Base-by-base conservation (phyloP, 2,888 invertebrate genomes). In the Yponomeuta evonymella region DNA sequence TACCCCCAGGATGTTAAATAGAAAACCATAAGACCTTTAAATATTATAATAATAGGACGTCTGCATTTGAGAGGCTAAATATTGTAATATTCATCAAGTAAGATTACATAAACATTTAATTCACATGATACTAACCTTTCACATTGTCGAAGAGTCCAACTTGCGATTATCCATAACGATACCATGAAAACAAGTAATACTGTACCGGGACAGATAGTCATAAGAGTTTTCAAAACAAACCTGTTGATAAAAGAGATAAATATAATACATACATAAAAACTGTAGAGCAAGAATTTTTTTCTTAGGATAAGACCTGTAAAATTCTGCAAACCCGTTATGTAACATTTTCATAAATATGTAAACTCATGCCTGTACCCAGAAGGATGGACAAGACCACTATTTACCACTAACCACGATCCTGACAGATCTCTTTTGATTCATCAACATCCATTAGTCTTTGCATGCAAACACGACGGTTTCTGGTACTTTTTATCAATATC, bases 151-250 rank as follows among this genome's bases (percentile, higher is more conserved):
- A 99, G 93, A 75, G 98, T 98, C 99, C 99, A 99, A 83, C 98
- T 98, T 76, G 99, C 99, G 81, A 99, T 98, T 88, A 99, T 98
- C 99, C 99, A 99, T 75, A 99, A 93, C 10, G 99, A 98, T 76
- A 99, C 98, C 97, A 99, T 99, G 94, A 99, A 99, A 78, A 99
- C 99, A 82, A 99, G 94, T 81, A 99, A 95, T 79, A 99, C 99
- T 75, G 95, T 99, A 89, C 95, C 99, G 71, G 99, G 99, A 91
- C 99, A 99, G 89, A 99, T 99, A 86, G 99, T 99, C 99, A 99
- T 99, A 80, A 99, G 94, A 75, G 99, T 99, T 93, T 98, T 98
- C 84, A 98, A 94, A 83, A 98, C 98, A 93, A 97, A 97, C 87
- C 95, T 93, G 94, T 8, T 15, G 51, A 58, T 12, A 15, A 15